phyloP scores from a whole-genome alignment of 2,888 invertebrate genomes.

The Lapara coniferarum region DNA sequence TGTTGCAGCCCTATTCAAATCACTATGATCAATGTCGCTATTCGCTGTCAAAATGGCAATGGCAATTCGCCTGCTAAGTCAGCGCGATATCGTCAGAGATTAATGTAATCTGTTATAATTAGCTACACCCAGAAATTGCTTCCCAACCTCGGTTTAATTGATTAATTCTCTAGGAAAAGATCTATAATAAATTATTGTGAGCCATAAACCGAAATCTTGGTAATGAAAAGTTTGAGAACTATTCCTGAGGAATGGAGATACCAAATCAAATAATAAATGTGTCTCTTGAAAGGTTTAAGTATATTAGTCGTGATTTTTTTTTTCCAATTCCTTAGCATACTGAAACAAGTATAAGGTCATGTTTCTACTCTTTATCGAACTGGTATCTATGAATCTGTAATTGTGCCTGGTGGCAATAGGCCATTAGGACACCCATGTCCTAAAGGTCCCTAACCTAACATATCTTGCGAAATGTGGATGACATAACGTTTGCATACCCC shows the following conservation, averaged over 20 bases:
- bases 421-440: too few species aligned
- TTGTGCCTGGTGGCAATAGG: too few species aligned
- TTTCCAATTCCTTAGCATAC: too few species aligned
- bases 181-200: slow-evolving; percentile 30
- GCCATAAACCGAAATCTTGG: slow-evolving; percentile 8
- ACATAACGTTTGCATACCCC: too few species aligned
- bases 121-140: slow-evolving; percentile 44
- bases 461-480: too few species aligned
- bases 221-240: neutral
- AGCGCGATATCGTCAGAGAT: slow-evolving; percentile 43
- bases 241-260: neutral
- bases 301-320: too few species aligned
- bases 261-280: neutral
- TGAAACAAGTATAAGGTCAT: too few species aligned
- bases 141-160: slow-evolving; percentile 39
- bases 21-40: slow-evolving; percentile 6
- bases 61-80: slow-evolving; percentile 33
- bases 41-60: slow-evolving; percentile 23
- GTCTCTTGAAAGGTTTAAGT: too few species aligned
- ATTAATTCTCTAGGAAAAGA: slow-evolving; percentile 50
- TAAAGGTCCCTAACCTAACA: too few species aligned
- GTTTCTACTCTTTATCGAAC: too few species aligned
- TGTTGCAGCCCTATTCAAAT: slow-evolving; percentile 3
- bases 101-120: slow-evolving; percentile 55
- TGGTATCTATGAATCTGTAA: too few species aligned